These are phyloP conservation scores for Pipistrellus pipistrellus DNA, from an alignment of 2,797 vertebrate genomes.

Conservation along the genomic window DNA sequence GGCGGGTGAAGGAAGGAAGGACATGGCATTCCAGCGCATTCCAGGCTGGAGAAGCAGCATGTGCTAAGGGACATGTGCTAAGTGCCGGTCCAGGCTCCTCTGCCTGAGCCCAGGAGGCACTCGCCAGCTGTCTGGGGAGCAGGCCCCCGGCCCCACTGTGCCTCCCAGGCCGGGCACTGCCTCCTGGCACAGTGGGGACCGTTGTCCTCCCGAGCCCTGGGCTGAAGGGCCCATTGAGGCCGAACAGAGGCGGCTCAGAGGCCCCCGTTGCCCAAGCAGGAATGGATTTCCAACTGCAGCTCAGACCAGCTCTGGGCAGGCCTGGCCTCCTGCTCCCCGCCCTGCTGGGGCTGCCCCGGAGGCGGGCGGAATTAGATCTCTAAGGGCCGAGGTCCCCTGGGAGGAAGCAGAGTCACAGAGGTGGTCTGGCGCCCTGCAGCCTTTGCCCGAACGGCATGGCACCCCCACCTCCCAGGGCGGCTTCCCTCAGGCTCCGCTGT, in stretches of 20 bases:
- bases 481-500: not conserved
- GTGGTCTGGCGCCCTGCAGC: not conserved
- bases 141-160: not conserved
- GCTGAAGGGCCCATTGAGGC: slow-evolving; percentile 73
- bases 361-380: not conserved
- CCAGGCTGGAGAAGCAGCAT: not conserved
- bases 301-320: not conserved
- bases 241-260: slow-evolving; percentile 73
- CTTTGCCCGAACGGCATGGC: rapidly evolving
- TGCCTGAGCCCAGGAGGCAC: not conserved
- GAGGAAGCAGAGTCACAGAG: rapidly evolving
- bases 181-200: not conserved
- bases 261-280: not conserved
- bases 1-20: not conserved
- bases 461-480: not conserved
- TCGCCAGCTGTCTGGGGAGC: not conserved
- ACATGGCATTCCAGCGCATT: not conserved
- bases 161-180: not conserved
- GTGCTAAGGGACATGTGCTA: not conserved
- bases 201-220: slow-evolving; percentile 44
- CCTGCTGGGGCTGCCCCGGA: too few species aligned
- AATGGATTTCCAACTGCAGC: not conserved
- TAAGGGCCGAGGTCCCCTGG: not conserved
- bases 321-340: too few species aligned
- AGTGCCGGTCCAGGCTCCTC: not conserved